phyloP scores from a whole-genome alignment of 53 echinoderm and acorn worm genomes.

The Actinopyga echinites region DNA sequence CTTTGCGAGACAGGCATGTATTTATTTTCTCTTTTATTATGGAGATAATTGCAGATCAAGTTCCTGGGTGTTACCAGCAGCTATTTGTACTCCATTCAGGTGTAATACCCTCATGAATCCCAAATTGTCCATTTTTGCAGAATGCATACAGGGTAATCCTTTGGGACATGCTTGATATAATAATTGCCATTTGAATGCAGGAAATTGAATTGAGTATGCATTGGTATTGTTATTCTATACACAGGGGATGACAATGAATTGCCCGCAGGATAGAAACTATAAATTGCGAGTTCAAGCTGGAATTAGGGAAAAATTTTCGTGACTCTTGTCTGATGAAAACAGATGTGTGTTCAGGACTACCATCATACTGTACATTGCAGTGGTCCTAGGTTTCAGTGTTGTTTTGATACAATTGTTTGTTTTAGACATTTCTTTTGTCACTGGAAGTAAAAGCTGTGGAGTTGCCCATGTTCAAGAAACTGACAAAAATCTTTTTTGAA shows the following conservation, averaged over 20 bases:
- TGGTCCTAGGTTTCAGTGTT: no score
- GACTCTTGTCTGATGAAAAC: background rate
- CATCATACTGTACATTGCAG: no score
- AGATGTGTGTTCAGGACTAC: background rate
- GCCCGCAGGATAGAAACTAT: background rate
- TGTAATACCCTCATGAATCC: background rate
- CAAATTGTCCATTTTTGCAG: constrained; percentile 34
- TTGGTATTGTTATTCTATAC: constrained; percentile 23
- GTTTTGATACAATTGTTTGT: no score
- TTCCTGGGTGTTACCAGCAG: background rate
- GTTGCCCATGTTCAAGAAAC: no score
- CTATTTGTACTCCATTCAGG: constrained; percentile 20
- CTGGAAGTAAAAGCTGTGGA: no score
- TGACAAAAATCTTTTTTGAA: no score
- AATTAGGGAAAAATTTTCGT: background rate
- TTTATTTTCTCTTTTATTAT: constrained; percentile 10
- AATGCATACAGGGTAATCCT: constrained; percentile 1
- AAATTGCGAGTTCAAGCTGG: background rate
- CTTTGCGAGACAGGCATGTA: constrained; percentile 7
- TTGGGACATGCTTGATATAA: background rate
- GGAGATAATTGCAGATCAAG: constrained; percentile 27
- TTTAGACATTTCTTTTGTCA: no score
- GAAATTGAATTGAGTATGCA: constrained; percentile 27
- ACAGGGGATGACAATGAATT: constrained; percentile 1
- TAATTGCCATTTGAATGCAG: constrained; percentile 17